phyloP scores from a whole-genome alignment of 2,113 vertebrate genomes.

The Porphyrio hochstetteri region DNA sequence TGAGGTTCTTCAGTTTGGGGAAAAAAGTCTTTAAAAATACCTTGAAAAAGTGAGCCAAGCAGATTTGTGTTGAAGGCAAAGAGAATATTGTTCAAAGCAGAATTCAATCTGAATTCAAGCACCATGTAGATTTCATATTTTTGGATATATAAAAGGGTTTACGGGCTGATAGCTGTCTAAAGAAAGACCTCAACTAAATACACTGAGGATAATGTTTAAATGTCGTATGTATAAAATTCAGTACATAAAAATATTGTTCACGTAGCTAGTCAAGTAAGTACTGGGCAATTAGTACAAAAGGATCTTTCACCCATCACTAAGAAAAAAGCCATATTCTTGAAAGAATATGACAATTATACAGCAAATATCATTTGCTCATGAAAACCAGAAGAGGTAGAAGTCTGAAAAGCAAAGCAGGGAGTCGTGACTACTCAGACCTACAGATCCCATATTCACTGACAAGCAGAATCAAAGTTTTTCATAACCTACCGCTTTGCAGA shows the following conservation, averaged over 20 bases:
- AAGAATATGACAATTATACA: background rate
- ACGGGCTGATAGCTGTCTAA: background rate
- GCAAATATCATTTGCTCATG: background rate
- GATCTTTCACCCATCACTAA: background rate
- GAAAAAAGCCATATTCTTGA: background rate
- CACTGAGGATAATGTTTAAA: background rate
- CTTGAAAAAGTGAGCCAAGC: background rate
- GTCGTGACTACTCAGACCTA: background rate
- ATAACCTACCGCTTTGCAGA: background rate
- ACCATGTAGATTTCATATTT: background rate
- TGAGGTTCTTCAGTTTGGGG: background rate
- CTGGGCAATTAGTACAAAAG: background rate
- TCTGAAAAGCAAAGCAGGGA: background rate
- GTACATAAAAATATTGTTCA: background rate
- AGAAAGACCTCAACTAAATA: background rate
- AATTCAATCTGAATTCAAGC: background rate
- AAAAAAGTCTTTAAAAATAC: background rate
- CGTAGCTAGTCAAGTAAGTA: background rate
- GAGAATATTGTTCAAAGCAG: background rate
- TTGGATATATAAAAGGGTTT: background rate
- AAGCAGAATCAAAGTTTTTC: background rate
- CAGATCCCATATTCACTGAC: background rate
- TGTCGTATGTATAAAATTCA: background rate
- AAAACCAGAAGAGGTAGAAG: background rate
- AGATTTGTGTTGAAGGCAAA: background rate